Evolutionary conservation across 2,797 vertebrate genomes (phyloP).

Genomic region (Alexandromys oeconomus): DNA sequence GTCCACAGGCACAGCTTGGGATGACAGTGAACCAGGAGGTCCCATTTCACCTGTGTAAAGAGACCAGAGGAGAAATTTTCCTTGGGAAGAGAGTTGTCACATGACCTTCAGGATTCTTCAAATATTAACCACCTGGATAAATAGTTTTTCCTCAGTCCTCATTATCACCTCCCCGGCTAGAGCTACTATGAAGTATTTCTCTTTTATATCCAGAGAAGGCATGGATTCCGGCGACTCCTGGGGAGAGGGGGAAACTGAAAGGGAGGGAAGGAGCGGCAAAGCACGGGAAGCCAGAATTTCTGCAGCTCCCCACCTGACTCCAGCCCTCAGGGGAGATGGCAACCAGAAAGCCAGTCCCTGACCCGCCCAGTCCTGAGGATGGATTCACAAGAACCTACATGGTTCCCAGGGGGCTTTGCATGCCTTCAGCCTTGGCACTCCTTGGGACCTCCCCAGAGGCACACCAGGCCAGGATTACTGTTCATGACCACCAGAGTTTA

Average conservation of each 20-base stretch:
- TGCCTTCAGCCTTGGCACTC: not conserved
- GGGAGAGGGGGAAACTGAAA: slow-evolving; percentile 18
- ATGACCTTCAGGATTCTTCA: slow-evolving; percentile 70
- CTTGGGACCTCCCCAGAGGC: not conserved
- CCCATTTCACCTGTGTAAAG: not conserved
- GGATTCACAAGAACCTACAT: not conserved
- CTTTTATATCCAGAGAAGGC: slow-evolving; percentile 56
- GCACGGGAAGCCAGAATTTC: not conserved
- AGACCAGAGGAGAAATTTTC: not conserved
- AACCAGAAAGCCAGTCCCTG: not conserved
- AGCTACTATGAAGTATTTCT: slow-evolving; percentile 63
- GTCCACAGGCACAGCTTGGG: not conserved
- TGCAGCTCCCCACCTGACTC: not conserved
- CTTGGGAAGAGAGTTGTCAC: slow-evolving; percentile 28
- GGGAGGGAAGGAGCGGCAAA: not conserved
- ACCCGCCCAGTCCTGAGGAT: not conserved
- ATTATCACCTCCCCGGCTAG: slow-evolving; percentile 67
- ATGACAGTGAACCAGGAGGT: not conserved
- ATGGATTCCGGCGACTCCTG: slow-evolving; percentile 55
- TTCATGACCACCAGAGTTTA: not conserved
- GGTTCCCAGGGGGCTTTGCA: not conserved
- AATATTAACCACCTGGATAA: slow-evolving; percentile 68
- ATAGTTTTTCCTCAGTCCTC: slow-evolving; percentile 66
- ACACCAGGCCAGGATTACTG: not conserved
- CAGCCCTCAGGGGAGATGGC: not conserved